Conservation (phyloP, 2,888 invertebrate species). For the Caenorhabditis zanzibari region DNA sequence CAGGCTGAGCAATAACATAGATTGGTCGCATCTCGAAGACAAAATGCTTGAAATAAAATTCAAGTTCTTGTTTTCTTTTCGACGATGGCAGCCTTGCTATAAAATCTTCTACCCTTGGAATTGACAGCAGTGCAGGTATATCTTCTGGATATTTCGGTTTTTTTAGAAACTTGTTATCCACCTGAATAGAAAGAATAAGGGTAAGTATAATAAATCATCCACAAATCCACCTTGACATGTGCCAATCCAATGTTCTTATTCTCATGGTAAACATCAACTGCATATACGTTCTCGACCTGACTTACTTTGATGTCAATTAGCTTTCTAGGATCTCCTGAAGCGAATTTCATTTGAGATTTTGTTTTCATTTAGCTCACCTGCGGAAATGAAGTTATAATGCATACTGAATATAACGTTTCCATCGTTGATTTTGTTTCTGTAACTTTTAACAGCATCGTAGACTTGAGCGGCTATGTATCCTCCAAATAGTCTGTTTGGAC, state of each 20-base stretch:
- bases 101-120: slow-evolving; percentile 20
- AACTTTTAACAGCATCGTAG: slow-evolving; percentile 40
- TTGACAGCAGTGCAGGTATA: slow-evolving; percentile 11
- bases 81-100: neutral
- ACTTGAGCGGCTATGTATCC: slow-evolving; percentile 64
- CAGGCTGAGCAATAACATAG: slow-evolving; percentile 15
- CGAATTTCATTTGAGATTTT: neutral
- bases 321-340: slow-evolving; percentile 54
- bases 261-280: slow-evolving; percentile 52
- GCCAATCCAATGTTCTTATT: slow-evolving; percentile 58
- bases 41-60: slow-evolving; percentile 20
- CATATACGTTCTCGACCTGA: slow-evolving; percentile 31
- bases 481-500: slow-evolving; percentile 57
- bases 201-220: too few species aligned
- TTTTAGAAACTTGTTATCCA: slow-evolving; percentile 42
- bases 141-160: slow-evolving; percentile 23
- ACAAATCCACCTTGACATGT: slow-evolving; percentile 48
- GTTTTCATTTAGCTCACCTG: slow-evolving; percentile 35
- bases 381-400: slow-evolving; percentile 65
- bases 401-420: slow-evolving; percentile 55
- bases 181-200: slow-evolving; percentile 9
- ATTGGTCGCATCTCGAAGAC: slow-evolving; percentile 52
- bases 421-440: slow-evolving; percentile 29
- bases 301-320: slow-evolving; percentile 52
- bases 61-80: neutral